Evolutionary conservation across 2,113 vertebrate species (phyloP).

Genomic region (Varanus salvator): DNA sequence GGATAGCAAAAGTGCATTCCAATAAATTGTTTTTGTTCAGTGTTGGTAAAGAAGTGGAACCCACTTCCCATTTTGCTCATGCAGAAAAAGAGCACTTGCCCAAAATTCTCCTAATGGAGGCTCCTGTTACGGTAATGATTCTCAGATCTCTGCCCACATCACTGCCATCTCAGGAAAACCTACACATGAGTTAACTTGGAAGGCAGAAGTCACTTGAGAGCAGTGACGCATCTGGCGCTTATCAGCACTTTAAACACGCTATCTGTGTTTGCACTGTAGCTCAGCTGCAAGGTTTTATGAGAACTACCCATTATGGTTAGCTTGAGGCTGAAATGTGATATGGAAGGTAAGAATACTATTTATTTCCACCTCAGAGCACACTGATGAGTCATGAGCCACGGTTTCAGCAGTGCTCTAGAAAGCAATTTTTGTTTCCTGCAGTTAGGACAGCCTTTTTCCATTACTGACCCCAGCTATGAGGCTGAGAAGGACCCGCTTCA

Average conservation of each 20-base stretch:
- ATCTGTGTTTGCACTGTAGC: constrained; percentile 11
- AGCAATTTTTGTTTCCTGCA: neutral
- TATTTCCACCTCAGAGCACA: neutral
- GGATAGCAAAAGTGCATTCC: neutral
- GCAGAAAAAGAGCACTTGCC: constrained; percentile 6
- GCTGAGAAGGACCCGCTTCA: neutral
- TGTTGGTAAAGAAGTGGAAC: constrained; percentile 7
- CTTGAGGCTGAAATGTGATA: constrained; percentile 36
- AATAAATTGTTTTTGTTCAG: neutral
- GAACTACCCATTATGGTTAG: constrained; percentile 1
- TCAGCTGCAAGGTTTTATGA: neutral
- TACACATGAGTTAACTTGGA: constrained; percentile 40
- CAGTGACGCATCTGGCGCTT: neutral
- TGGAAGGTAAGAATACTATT: constrained; percentile 23
- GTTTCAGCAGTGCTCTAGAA: neutral
- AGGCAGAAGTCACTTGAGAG: neutral
- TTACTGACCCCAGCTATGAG: neutral
- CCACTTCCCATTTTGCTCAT: constrained; percentile 31
- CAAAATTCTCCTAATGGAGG: constrained; percentile 5
- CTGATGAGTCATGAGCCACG: constrained; percentile 31
- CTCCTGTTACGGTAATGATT: neutral
- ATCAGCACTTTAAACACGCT: neutral
- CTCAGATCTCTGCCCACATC: constrained; percentile 11
- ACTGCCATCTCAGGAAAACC: constrained; percentile 3
- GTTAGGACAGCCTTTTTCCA: neutral